Evolutionary conservation across 2,113 vertebrate species (phyloP), one percentile per base, ranked within the genome.

Genomic region (Polyodon spathula): DNA sequence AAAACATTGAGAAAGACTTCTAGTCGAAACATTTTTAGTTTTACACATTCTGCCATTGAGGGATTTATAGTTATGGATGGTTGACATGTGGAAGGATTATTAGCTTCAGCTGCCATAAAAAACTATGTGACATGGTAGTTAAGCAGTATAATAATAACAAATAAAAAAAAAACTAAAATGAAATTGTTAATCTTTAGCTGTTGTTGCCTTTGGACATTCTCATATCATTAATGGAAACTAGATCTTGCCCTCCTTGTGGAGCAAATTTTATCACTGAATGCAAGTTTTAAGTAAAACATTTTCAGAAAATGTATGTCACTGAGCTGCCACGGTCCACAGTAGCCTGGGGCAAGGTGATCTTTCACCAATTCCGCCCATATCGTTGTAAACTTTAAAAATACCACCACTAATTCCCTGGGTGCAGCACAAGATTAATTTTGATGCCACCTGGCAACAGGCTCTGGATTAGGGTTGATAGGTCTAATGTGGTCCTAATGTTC

Each of bases 401-500:
- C 70, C 73, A 48, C 54, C 78, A 76, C 67, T 82, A 84, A 84
- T 59, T 63, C 69, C 56, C 64, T 0, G 71, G 72, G 76, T 80
- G 64, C 77, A 81, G 74, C 69, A 72, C 67, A 82, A 86, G 86
- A 88, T 88, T 86, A 85, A 84, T 89, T 84, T 78, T 72, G 73
- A 68, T 72, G 77, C 71, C 76, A 88, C 85, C 87, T 90, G 88
- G 84, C 71, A 41, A 80, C 75, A 75, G 76, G 78, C 76, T 78
- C 68, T 64, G 75, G 77, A 79, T 84, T 76, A 83, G 67, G 61
- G 39, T 71, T 73, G 60, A 59, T 63, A 62, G 73, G 64, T 66
- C 62, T 72, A 5, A 16, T 71, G 78, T 68, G 78, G 73, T 73
- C 75, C 78, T 81, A 76, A 78, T 72, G 68, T 59, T 76, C 72